A percentile compares a stretch with the other conserved stretches of the same genome.
phyloP scores from a whole-genome alignment of 35 echinoderm and acorn worm genomes.

The Nesometra sesokonis region DNA sequence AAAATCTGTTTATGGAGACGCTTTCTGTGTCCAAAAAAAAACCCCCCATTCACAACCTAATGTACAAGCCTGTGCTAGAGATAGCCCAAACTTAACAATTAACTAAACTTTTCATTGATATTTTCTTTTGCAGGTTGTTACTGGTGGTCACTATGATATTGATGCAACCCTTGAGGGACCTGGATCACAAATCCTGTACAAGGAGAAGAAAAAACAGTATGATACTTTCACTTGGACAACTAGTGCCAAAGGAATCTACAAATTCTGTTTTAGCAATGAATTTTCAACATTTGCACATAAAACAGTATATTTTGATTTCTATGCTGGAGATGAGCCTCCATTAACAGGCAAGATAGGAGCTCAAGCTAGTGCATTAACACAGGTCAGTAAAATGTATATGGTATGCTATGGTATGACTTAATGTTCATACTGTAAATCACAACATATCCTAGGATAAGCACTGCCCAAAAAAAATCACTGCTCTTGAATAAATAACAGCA shows the following conservation, averaged over 20 bases:
- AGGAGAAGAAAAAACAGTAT: slow-evolving; percentile 89
- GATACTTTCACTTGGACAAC: slow-evolving; percentile 76
- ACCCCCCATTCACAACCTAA: too few species aligned
- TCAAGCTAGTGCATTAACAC: slow-evolving; percentile 84
- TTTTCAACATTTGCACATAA: slow-evolving; percentile 98
- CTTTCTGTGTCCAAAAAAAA: too few species aligned
- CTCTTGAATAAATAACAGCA: too few species aligned
- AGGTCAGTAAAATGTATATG: slow-evolving; percentile 21
- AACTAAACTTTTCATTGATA: not conserved
- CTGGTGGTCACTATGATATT: slow-evolving; percentile 94
- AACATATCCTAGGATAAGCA: too few species aligned
- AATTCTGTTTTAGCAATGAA: slow-evolving; percentile 99
- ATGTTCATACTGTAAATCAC: too few species aligned
- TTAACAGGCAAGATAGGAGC: slow-evolving; percentile 63
- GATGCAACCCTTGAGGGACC: slow-evolving; percentile 64
- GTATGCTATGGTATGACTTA: too few species aligned
- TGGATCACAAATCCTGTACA: slow-evolving; percentile 52
- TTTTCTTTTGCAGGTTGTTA: slow-evolving; percentile 71
- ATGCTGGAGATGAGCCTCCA: slow-evolving; percentile 75
- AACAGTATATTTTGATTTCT: slow-evolving; percentile 97
- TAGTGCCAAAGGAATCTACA: slow-evolving; percentile 44
- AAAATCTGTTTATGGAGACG: not conserved
- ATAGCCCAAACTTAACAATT: not conserved
- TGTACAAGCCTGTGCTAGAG: not conserved
- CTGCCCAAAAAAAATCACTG: too few species aligned